Conservation (phyloP, 2,797 vertebrate genomes). For the Micromesistius poutassou region DNA sequence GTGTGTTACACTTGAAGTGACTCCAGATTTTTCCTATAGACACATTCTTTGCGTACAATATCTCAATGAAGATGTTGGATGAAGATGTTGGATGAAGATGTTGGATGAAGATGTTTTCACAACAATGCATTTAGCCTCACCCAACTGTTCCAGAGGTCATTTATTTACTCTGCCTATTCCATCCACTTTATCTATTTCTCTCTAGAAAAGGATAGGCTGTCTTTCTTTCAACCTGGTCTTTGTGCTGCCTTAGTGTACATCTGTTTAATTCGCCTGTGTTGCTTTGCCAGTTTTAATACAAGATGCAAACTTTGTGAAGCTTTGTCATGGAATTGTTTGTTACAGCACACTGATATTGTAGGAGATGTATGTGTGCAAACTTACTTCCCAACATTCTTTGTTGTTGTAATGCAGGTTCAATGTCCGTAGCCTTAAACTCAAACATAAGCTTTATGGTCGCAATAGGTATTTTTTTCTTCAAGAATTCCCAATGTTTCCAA, state of each 20-base stretch:
- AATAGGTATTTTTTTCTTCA: background rate
- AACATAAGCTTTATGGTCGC: slow-evolving; percentile 10
- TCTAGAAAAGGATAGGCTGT: background rate
- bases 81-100: background rate
- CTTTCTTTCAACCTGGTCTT: background rate
- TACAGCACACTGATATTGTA: background rate
- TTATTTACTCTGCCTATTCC: background rate
- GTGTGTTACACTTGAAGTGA: background rate
- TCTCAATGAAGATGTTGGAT: background rate
- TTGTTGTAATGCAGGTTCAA: slow-evolving; percentile 30
- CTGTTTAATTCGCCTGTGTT: background rate
- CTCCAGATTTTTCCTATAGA: background rate
- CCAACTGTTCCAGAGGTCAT: background rate
- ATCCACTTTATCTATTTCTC: background rate
- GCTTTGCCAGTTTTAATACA: background rate
- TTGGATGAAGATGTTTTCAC: background rate
- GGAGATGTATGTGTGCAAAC: background rate
- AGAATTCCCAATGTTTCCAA: background rate
- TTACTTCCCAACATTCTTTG: background rate
- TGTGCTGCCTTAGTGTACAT: background rate
- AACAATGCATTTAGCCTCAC: background rate
- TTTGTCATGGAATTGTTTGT: background rate
- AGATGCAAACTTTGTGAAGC: background rate
- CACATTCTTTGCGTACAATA: background rate
- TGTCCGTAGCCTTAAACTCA: slow-evolving; percentile 56